Base-by-base conservation (phyloP, 2,797 vertebrate genomes). In the Gallirallus australis region DNA sequence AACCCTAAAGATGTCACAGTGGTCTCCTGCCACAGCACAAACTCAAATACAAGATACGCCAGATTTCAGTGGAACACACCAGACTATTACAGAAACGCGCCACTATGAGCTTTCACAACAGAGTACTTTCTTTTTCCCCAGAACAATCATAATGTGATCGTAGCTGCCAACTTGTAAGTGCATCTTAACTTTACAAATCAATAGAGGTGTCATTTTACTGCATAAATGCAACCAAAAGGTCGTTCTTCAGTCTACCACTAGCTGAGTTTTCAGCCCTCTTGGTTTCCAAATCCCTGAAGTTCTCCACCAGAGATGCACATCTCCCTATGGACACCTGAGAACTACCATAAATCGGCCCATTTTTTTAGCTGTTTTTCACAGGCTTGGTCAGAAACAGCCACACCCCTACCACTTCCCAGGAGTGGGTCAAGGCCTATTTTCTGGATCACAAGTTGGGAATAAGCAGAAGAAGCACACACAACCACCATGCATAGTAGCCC, bases 11-110 rank as follows among this genome's bases (percentile, higher is more conserved):
- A 59, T 8, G 35, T 82, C 53, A 60, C 35, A 42, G 3, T 4
- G 13, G 12, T 68, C 11, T 82, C 31, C 50, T 59, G 12, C 47
- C 50, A 65, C 3, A 19, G 3, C 31, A 73, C 56, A 60, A 69
- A 13, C 30, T 37, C 39, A 86, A 52, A 39, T 24, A 15, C 12
- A 63, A 68, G 35, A 21, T 11, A 45, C 70, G 10, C 24, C 37
- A 27, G 31, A 33, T 28, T 59, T 45, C 16, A 27, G 35, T 7
- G 50, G n/a, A 78, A n/a, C 2, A 6, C 57, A 73, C 48, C 12
- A 10, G 16, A 53, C 28, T 10, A 9, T 15, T 27, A 19, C 2
- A 69, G 11, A 24, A 7, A 16, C 0, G 1, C 1, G 7, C 19
- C n/a, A 50, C 25, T 3, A 48, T 1, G 9, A 73, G 52, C 30